Conservation (phyloP, 2,888 invertebrate species). For the Ptychoptera albimana region DNA sequence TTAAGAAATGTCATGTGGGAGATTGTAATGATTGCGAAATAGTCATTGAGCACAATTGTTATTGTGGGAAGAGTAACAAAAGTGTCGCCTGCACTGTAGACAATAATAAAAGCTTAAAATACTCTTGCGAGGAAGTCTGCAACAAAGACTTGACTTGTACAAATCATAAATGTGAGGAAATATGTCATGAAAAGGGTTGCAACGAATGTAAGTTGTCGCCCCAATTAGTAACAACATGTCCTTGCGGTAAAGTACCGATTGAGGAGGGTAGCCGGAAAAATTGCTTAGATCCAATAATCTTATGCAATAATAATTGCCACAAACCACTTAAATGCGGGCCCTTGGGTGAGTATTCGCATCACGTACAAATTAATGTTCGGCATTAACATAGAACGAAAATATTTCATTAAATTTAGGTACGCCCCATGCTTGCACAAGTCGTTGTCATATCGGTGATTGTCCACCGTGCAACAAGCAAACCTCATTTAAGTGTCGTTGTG, state of each 20-base stretch:
- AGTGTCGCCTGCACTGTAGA: conserved; percentile 45
- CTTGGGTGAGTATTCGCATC: conserved; percentile 33
- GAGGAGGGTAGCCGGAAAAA: conserved; percentile 35
- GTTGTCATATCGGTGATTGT: conserved; percentile 56
- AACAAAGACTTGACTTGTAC: conserved; percentile 42
- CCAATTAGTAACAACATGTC: conserved; percentile 46
- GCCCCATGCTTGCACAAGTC: conserved; percentile 45
- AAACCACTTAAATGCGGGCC: conserved; percentile 55
- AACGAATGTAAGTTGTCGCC: conserved; percentile 46
- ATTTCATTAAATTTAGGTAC: conserved; percentile 19
- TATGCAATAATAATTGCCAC: conserved; percentile 55
- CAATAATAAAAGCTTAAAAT: conserved; percentile 31
- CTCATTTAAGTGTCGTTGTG: conserved; percentile 68
- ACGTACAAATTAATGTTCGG: too few relatives aligned
- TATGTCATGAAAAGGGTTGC: conserved; percentile 56
- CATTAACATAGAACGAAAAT: too few relatives aligned
- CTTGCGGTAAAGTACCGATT: conserved; percentile 52
- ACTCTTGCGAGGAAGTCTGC: conserved; percentile 47
- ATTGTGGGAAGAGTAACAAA: conserved; percentile 47
- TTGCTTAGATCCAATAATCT: conserved; percentile 69
- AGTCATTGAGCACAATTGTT: conserved; percentile 51
- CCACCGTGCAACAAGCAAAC: conserved; percentile 63
- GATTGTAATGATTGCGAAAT: conserved; percentile 56
- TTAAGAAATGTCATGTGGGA: conserved; percentile 59
- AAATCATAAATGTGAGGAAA: conserved; percentile 49